These are phyloP conservation scores for Phataginus tricuspis DNA, from an alignment of 2,797 vertebrate genomes.

Conservation along the genomic window DNA sequence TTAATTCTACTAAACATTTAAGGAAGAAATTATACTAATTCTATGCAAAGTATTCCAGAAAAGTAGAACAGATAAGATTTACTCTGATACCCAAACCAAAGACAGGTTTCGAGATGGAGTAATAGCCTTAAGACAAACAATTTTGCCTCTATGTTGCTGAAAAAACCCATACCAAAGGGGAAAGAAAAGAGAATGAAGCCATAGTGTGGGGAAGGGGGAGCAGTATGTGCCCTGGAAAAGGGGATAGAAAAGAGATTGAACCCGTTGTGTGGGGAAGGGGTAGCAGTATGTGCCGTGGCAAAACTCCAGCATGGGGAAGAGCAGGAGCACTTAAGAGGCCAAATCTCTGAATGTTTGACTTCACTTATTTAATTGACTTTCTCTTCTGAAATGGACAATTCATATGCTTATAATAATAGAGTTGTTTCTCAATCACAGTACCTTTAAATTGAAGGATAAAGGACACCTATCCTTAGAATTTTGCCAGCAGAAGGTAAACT, in stretches of 20 bases:
- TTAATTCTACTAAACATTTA: background rate
- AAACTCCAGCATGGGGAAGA: background rate
- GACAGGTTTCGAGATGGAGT: background rate
- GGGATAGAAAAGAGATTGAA: background rate
- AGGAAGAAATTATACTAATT: background rate
- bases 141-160: background rate
- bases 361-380: background rate
- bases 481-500: background rate
- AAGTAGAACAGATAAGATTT: background rate
- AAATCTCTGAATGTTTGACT: background rate
- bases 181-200: background rate
- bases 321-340: background rate
- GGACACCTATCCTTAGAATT: background rate
- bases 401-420: background rate
- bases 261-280: background rate
- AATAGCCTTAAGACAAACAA: background rate
- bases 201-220: background rate
- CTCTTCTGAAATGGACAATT: background rate
- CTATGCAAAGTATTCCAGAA: background rate
- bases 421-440: background rate
- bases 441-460: background rate
- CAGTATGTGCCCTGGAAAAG: no score
- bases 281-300: no score
- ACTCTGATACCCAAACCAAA: background rate
- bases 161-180: background rate